Evolutionary conservation across 2,888 invertebrate species (phyloP).

Genomic region (Parascotia fuliginaria): DNA sequence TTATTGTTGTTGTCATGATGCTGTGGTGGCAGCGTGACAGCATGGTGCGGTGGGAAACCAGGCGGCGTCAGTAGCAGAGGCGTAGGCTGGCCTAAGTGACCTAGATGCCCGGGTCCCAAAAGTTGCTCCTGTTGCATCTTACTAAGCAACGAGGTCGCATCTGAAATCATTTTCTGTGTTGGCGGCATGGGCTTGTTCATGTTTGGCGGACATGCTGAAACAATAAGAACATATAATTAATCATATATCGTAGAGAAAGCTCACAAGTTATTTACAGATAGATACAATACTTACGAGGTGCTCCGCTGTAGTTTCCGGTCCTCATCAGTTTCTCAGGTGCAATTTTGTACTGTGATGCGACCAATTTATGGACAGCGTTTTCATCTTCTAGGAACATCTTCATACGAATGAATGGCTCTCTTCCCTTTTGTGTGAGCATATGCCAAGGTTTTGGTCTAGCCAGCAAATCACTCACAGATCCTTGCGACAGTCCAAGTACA

Average conservation of each 20-base stretch:
- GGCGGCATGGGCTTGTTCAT: conserved; percentile 92
- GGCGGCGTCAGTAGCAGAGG: conserved; percentile 91
- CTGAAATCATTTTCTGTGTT: conserved; percentile 91
- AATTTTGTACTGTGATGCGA: conserved; percentile 98
- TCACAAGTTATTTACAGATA: not conserved
- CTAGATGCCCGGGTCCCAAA: conserved; percentile 84
- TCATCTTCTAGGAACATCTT: conserved; percentile 99
- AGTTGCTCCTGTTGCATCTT: conserved; percentile 90
- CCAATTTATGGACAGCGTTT: conserved; percentile 97
- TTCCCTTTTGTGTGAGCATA: conserved; percentile 98
- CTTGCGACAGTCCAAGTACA: conserved; percentile 98
- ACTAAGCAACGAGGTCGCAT: conserved; percentile 87
- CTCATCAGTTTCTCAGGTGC: conserved; percentile 99
- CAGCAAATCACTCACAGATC: conserved; percentile 98
- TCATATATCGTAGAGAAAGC: no score
- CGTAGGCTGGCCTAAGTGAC: conserved; percentile 81
- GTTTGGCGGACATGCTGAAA: conserved; percentile 87
- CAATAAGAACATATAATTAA: conserved; percentile 30
- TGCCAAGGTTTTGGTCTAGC: conserved; percentile 99
- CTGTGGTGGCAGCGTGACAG: conserved; percentile 88
- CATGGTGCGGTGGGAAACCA: conserved; percentile 91
- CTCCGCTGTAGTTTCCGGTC: conserved; percentile 96
- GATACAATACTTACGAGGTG: conserved; percentile 88
- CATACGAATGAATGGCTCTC: conserved; percentile 99
- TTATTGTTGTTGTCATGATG: conserved; percentile 86